Conservation (phyloP, 1,140 invertebrate genomes). For the Drosophila ercepeae region DNA sequence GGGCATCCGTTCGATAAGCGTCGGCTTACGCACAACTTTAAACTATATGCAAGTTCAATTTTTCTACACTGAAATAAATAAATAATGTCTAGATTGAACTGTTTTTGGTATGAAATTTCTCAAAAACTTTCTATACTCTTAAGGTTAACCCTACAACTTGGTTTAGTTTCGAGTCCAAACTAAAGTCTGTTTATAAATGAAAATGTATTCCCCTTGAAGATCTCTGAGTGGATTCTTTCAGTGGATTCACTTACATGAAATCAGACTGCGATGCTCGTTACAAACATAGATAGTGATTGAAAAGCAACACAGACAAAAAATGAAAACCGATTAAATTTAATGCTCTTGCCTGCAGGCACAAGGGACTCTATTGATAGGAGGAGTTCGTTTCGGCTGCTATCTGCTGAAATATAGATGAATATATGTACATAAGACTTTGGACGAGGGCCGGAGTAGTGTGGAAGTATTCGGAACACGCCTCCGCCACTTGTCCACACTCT, state of each 20-base stretch:
- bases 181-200: no score
- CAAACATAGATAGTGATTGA: conserved; percentile 32
- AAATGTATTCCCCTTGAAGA: no score
- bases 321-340: conserved; percentile 43
- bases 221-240: no score
- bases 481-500: conserved; percentile 29
- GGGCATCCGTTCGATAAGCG: conserved; percentile 32
- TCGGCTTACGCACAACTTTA: conserved; percentile 10
- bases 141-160: no score
- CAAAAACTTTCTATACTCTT: no score
- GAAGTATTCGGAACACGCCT: conserved; percentile 13
- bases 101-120: no score
- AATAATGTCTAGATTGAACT: no score
- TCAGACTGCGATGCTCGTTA: conserved; percentile 30
- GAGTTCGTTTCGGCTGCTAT: conserved; percentile 10
- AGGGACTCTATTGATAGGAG: conserved; percentile 47
- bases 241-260: conserved; percentile 3
- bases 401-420: conserved; percentile 30
- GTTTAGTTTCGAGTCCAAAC: no score
- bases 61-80: conserved; percentile 18
- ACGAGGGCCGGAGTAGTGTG: no score
- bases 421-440: conserved; percentile 5
- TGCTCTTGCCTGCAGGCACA: conserved; percentile 19
- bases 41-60: conserved; percentile 18
- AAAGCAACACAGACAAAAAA: conserved; percentile 29